Evolutionary conservation across 2,888 invertebrate genomes (phyloP).

Genomic region (Tachina lurida): DNA sequence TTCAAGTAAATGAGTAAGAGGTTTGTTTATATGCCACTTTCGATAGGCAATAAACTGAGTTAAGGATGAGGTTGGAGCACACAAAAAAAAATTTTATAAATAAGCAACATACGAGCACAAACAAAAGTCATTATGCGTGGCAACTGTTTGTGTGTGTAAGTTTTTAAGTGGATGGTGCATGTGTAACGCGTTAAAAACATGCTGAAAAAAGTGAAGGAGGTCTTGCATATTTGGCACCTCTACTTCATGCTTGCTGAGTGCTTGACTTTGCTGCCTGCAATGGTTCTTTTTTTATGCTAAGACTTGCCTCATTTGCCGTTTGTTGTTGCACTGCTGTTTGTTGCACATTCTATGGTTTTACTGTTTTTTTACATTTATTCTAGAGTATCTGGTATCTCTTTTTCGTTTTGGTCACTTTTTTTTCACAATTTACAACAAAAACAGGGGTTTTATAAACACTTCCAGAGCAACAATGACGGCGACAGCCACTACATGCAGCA

Average conservation of each 20-base stretch:
- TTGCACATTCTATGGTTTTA: constrained; percentile 67
- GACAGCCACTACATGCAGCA: constrained; percentile 37
- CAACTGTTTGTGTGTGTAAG: constrained; percentile 15
- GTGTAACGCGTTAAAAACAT: constrained; percentile 16
- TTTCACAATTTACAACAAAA: constrained; percentile 64
- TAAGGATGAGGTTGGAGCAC: constrained; percentile 25
- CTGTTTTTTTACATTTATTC: constrained; percentile 71
- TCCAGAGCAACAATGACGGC: constrained; percentile 23
- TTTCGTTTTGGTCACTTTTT: constrained; percentile 73
- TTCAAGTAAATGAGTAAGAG: constrained; percentile 50
- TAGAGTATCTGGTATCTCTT: constrained; percentile 71
- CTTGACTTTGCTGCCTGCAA: constrained; percentile 41
- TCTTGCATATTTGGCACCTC: constrained; percentile 62
- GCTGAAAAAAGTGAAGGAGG: constrained; percentile 62
- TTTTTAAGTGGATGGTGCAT: neutral
- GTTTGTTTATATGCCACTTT: constrained; percentile 54
- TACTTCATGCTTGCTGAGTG: constrained; percentile 40
- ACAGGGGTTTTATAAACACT: constrained; percentile 40
- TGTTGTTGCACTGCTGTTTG: constrained; percentile 29
- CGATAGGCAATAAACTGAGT: constrained; percentile 17
- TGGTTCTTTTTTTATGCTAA: constrained; percentile 61
- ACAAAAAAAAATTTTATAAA: neutral
- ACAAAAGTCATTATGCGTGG: neutral
- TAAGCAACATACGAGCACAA: neutral
- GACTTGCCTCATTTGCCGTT: constrained; percentile 50